Conservation (phyloP, 2,888 invertebrate species). For the Xestoiulus laeticollis region DNA sequence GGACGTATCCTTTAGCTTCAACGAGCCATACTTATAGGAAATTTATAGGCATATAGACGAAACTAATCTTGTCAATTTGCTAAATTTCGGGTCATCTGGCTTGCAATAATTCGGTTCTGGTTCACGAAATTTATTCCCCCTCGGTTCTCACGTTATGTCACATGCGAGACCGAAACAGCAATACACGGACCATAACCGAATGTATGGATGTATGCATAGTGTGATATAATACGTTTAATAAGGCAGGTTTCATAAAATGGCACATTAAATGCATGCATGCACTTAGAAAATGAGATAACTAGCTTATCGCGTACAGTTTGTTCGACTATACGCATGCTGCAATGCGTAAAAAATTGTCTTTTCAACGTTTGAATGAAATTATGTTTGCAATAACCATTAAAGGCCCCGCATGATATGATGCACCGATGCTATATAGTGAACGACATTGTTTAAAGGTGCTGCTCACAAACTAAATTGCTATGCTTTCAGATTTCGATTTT, state of each 20-base stretch:
- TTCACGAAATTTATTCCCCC: background rate
- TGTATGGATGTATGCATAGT: background rate
- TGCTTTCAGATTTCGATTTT: background rate
- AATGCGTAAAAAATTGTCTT: slow-evolving; percentile 25
- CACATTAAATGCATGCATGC: slow-evolving; percentile 23
- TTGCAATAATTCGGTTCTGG: background rate
- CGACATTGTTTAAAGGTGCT: background rate
- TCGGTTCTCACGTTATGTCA: background rate
- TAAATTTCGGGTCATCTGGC: slow-evolving; percentile 37
- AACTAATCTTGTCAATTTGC: slow-evolving; percentile 6
- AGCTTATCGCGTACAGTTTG: background rate
- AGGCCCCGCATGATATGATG: background rate
- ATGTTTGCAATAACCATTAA: slow-evolving; percentile 14
- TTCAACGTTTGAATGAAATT: slow-evolving; percentile 11
- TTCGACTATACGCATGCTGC: slow-evolving; percentile 2
- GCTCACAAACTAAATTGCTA: background rate
- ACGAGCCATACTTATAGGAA: background rate
- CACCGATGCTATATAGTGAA: background rate
- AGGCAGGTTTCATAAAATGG: background rate
- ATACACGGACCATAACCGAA: background rate
- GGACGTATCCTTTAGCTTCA: background rate
- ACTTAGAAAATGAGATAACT: slow-evolving; percentile 34
- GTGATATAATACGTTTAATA: slow-evolving; percentile 27
- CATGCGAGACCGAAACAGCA: background rate
- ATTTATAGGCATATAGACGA: background rate